A percentile compares a stretch with the other conserved stretches of the same genome.
Conservation (phyloP, 2,888 invertebrate genomes). For the Galeopsomyia nigrocyanea region DNA sequence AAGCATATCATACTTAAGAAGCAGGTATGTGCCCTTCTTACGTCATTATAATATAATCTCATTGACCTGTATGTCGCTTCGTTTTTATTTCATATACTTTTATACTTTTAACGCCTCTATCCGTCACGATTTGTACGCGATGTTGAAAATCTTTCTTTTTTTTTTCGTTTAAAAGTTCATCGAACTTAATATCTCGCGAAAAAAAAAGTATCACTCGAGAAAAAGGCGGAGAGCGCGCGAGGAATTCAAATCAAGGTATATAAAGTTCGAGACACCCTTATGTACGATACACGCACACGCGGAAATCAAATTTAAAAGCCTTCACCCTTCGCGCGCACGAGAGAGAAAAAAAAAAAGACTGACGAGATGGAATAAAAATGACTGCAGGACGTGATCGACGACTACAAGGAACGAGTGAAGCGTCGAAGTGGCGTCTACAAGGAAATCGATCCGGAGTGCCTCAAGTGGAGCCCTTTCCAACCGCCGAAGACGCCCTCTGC, state of each 20-base stretch:
- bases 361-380: constrained; percentile 17
- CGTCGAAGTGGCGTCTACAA: constrained; percentile 82
- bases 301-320: constrained; percentile 29
- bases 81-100: constrained; percentile 21
- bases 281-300: background rate
- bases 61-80: constrained; percentile 28
- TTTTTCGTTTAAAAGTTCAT: background rate
- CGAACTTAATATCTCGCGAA: background rate
- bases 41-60: constrained; percentile 34
- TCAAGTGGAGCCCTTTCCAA: constrained; percentile 90
- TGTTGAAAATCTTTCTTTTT: background rate
- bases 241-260: constrained; percentile 1
- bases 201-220: background rate
- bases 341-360: constrained; percentile 1
- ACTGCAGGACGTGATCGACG: constrained; percentile 90
- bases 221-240: background rate
- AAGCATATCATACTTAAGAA: constrained; percentile 96
- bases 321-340: background rate
- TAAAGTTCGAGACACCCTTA: constrained; percentile 1
- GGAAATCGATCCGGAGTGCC: constrained; percentile 87
- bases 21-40: constrained; percentile 75
- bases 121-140: background rate
- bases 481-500: constrained; percentile 72
- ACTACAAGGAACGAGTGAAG: constrained; percentile 87
- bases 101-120: constrained; percentile 18